Conservation (phyloP, 2,888 invertebrate species). For the Alcis repandata region DNA sequence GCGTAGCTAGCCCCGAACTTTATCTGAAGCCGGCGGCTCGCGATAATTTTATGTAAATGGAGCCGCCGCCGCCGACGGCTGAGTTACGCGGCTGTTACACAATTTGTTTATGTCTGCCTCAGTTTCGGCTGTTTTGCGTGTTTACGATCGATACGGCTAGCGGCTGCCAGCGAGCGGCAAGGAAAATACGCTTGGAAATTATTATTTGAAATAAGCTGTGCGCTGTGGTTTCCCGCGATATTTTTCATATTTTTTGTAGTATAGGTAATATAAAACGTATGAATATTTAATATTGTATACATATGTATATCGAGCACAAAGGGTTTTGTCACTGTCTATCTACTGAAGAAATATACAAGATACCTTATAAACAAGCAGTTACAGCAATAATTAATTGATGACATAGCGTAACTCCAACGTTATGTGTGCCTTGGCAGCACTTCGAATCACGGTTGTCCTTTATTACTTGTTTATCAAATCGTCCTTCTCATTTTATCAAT, state of each 20-base stretch:
- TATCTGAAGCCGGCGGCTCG: slow-evolving; percentile 50
- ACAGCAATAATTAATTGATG: no score
- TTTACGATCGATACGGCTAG: slow-evolving; percentile 55
- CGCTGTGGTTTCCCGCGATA: not conserved
- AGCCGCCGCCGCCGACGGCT: slow-evolving; percentile 57
- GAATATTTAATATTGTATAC: no score
- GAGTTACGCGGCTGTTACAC: slow-evolving; percentile 64
- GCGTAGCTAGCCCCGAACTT: slow-evolving; percentile 9
- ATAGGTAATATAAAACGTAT: not conserved
- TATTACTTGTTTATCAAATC: no score
- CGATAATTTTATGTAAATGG: slow-evolving; percentile 75
- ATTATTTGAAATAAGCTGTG: not conserved
- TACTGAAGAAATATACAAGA: no score
- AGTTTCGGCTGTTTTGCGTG: slow-evolving; percentile 50
- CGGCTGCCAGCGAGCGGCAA: not conserved
- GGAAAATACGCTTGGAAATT: not conserved
- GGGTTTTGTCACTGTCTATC: no score
- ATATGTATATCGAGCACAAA: no score
- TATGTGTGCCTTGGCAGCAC: no score
- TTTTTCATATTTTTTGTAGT: not conserved
- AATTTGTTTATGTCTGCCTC: slow-evolving; percentile 77
- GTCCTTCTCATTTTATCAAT: no score
- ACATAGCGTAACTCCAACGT: no score
- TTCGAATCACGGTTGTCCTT: no score
- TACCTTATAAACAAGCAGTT: no score